Evolutionary conservation across 2,888 invertebrate genomes (phyloP), one percentile per base, ranked within the genome.

Genomic region (Thymelicus lineola): DNA sequence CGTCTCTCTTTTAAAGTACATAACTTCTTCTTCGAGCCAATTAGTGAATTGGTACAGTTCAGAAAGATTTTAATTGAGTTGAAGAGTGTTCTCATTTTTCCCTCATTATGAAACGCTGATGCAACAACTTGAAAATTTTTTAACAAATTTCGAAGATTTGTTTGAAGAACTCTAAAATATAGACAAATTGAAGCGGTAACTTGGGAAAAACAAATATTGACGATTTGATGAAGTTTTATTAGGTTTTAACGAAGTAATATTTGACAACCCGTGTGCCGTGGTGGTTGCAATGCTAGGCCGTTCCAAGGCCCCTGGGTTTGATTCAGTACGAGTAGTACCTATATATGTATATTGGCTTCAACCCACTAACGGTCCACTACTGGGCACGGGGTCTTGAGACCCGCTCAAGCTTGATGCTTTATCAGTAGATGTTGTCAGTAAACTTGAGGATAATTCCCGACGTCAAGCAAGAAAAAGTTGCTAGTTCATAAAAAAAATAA

Each of bases 21-120:
- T n/a, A 58, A 50, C 15, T 20, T 7, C 36, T 63, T 50, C 48
- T 69, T 63, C 15, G 62, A 28, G 63, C 77, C 76, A 77, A 77
- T 78, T 77, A 77, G 75, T 63, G 74, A 79, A 76, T 76, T 77
- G 72, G 73, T 66, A 77, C 75, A 74, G 72, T 76, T 77, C 74
- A 75, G 71, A 74, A 76, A 73, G 71, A 76, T 75, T 77, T 76
- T 76, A 75, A 77, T 77, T 76, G 73, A 75, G 72, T 78, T 75
- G 58, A 63, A 69, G 63, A 57, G 70, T 70, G 70, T 53, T 71
- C 71, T 70, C 45, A 55, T 70, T 73, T 73, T 74, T 71, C 62
- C 60, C 48, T 65, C 62, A 62, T 73, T 73, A 73, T 66, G 64
- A 70, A 70, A 74, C 66, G 55, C 71, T 67, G 53, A 59, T 71